Percentiles rank a stretch among this genome's conserved stretches.
These are phyloP conservation scores for Halcyon malimbica DNA, from an alignment of 2,113 vertebrate species.

Conservation along the genomic window DNA sequence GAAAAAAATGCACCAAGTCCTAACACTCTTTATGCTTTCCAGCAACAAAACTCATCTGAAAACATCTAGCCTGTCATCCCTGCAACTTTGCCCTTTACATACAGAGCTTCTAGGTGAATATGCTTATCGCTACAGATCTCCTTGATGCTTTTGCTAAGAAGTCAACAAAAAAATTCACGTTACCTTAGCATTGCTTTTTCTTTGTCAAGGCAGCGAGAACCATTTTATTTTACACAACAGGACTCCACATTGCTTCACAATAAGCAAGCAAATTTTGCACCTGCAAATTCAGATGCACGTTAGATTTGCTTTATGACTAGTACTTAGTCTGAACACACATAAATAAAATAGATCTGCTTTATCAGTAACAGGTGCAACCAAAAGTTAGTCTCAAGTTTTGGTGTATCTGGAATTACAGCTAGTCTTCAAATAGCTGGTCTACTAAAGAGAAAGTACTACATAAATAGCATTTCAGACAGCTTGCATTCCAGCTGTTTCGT, in stretches of 20 bases:
- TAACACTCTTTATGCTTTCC: constrained; percentile 19
- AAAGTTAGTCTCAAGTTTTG: not conserved
- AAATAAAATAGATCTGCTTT: not conserved
- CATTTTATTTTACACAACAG: not conserved
- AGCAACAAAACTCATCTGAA: constrained; percentile 35
- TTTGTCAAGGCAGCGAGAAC: not conserved
- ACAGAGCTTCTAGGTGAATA: not conserved
- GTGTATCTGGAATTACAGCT: not conserved
- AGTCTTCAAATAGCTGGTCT: not conserved
- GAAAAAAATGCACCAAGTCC: not conserved
- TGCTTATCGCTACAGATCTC: not conserved
- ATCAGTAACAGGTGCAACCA: not conserved
- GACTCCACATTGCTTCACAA: not conserved
- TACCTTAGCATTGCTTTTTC: not conserved
- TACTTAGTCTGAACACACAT: not conserved
- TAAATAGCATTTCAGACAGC: not conserved
- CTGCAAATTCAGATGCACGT: not conserved
- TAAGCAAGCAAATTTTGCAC: not conserved
- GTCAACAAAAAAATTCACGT: not conserved
- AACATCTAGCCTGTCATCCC: constrained; percentile 48
- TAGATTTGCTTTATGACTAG: not conserved
- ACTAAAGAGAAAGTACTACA: not conserved
- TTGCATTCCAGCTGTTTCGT: not conserved
- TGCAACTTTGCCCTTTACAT: constrained; percentile 53
- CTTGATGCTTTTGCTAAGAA: not conserved